Evolutionary conservation across 2,888 invertebrate species (phyloP), one percentile per base, ranked within the genome.

Genomic region (Scaptomyza cyrtandrae): DNA sequence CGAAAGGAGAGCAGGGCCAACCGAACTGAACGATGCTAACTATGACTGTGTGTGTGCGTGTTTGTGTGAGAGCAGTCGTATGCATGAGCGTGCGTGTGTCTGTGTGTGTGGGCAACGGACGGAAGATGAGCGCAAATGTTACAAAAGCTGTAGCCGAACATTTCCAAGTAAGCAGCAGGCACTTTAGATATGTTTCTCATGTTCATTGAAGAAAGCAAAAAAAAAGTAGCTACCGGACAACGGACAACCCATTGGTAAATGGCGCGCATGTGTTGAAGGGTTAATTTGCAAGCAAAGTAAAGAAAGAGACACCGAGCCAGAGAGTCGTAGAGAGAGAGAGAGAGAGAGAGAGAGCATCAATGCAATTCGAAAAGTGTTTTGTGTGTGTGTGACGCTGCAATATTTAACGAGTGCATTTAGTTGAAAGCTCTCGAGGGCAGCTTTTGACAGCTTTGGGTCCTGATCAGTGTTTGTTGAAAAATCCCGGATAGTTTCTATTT

Each of bases 251-350:
- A 44, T 68, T 78, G 69, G 61, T 64, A 75, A 75, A 75, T 73
- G 48, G 68, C 58, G 74, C 79, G 75, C 78, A 78, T 78, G 75
- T 76, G 69, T 76, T 76, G 58, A 62, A 62, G 66, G 66, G 66
- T 75, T 75, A 71, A 59, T 66, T 50, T 63, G 33, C 14, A 29
- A 29, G 48, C 53, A 54, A 61, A 73, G 50, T 56, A 50, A 49
- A 58, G 13, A 16, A 10, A 37, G 19, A 50, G 31, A 27, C 11
- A n/a, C 7, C n/a, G 46, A 44, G 13, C 45, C 11, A 6, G 16
- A 48, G 7, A 19, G 27, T 5, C 35, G 33, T 33, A 10, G 33
- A 29, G 29, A 27, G 24, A 24, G 24, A 39, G 43, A 29, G 9
- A 13, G 35, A 19, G 11, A 5, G 33, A n/a, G 13, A 49, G n/a